These are phyloP conservation scores for Heliconius melpomene DNA, from an alignment of 1,140 invertebrate species.

Conservation along the genomic window DNA sequence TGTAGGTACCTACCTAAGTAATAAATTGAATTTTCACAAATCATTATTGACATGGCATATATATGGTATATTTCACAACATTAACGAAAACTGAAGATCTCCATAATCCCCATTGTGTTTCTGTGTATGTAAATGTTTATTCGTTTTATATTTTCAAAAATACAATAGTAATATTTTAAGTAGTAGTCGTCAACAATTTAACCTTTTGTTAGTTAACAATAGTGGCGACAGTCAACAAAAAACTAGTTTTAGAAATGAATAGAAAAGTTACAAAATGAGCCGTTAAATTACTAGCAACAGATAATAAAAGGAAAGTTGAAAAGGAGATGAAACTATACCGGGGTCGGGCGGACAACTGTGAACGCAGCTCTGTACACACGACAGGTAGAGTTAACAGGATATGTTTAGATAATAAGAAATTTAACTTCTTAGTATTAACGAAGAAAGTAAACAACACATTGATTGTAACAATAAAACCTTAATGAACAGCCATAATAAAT, in stretches of 20 bases:
- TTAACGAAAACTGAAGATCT: neutral
- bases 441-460: conserved; percentile 17
- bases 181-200: conserved; percentile 38
- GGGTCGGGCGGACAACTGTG: conserved; percentile 41
- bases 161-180: conserved; percentile 38
- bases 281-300: conserved; percentile 49
- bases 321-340: conserved; percentile 44
- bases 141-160: conserved; percentile 10
- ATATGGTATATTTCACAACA: neutral
- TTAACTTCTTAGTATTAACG: neutral
- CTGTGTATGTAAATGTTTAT: conserved; percentile 28
- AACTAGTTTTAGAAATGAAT: conserved; percentile 43
- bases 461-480: conserved; percentile 25
- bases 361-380: conserved; percentile 56
- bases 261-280: conserved; percentile 44
- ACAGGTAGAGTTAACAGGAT: conserved; percentile 35
- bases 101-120: neutral
- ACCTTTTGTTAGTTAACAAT: conserved; percentile 42
- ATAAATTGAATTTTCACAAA: too few relatives aligned
- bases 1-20: too few relatives aligned
- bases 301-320: conserved; percentile 51
- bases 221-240: conserved; percentile 41
- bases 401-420: conserved; percentile 37
- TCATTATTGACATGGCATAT: too few relatives aligned
- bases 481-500: conserved; percentile 18